A percentile compares a stretch with the other conserved stretches of the same genome.
Conservation (phyloP, 2,888 invertebrate genomes). For the Allacma fusca region DNA sequence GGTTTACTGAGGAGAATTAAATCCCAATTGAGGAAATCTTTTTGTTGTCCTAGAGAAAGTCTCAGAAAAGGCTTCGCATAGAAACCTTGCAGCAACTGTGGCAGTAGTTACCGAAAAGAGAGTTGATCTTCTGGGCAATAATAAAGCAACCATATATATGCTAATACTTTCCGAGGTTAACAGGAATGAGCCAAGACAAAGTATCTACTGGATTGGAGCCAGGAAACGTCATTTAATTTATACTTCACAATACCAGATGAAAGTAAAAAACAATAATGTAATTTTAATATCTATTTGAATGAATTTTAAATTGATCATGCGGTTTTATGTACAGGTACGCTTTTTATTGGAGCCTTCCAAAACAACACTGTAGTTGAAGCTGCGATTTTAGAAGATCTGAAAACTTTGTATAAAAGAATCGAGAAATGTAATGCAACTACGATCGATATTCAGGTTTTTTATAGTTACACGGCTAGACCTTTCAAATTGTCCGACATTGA, state of each 20-base stretch:
- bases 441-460: background rate
- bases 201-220: background rate
- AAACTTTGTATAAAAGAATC: background rate
- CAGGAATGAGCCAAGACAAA: background rate
- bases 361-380: background rate
- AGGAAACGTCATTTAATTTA: too few species aligned
- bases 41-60: conserved; percentile 1
- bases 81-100: background rate
- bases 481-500: background rate
- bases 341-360: background rate
- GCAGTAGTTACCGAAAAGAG: background rate
- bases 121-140: background rate
- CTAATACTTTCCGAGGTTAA: conserved; percentile 3
- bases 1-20: too few species aligned
- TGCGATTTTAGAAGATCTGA: background rate
- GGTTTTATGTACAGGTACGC: background rate
- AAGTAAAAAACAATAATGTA: too few species aligned
- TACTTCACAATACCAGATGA: too few species aligned
- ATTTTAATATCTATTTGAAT: too few species aligned
- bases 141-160: background rate
- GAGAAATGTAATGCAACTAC: background rate
- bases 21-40: background rate
- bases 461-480: background rate
- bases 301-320: too few species aligned
- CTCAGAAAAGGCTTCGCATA: background rate